Conservation (phyloP, 1,140 invertebrate genomes). For the Solen grandis region DNA sequence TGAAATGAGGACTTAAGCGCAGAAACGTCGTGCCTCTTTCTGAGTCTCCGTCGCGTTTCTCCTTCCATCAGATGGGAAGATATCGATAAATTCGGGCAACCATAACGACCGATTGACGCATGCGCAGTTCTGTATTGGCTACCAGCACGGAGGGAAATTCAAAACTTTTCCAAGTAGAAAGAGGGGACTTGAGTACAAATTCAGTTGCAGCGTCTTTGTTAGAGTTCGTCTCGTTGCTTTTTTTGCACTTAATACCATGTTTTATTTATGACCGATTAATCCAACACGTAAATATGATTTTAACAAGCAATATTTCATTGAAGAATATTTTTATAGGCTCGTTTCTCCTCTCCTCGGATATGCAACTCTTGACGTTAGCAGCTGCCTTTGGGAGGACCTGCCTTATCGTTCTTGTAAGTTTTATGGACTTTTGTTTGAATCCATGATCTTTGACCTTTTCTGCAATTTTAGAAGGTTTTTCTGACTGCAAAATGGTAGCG, state of each 20-base stretch:
- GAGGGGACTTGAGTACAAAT: not conserved
- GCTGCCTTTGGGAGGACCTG: slow-evolving; percentile 22
- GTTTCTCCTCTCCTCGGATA: too few relatives aligned
- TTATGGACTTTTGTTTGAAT: slow-evolving; percentile 55
- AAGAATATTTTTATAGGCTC: slow-evolving; percentile 19
- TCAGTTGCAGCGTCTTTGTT: not conserved
- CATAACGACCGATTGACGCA: not conserved
- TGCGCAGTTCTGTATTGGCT: slow-evolving; percentile 12
- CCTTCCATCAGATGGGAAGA: too few relatives aligned
- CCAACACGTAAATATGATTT: slow-evolving; percentile 4
- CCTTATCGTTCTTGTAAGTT: slow-evolving; percentile 33
- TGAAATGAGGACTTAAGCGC: too few relatives aligned
- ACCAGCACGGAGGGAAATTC: slow-evolving; percentile 35
- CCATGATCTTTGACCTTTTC: slow-evolving; percentile 25
- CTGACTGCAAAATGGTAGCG: slow-evolving; percentile 5
- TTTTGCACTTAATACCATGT: slow-evolving; percentile 11
- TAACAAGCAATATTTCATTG: not conserved
- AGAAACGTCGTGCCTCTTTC: too few relatives aligned
- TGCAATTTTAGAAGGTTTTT: slow-evolving; percentile 38
- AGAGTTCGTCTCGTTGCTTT: not conserved
- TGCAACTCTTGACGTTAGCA: slow-evolving; percentile 28
- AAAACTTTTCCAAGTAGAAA: slow-evolving; percentile 30
- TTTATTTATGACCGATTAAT: slow-evolving; percentile 37
- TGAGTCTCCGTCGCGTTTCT: too few relatives aligned
- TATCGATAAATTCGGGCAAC: not conserved